phyloP scores from a whole-genome alignment of 2,113 vertebrate genomes.

The Brachyhypopomus occidentalis region DNA sequence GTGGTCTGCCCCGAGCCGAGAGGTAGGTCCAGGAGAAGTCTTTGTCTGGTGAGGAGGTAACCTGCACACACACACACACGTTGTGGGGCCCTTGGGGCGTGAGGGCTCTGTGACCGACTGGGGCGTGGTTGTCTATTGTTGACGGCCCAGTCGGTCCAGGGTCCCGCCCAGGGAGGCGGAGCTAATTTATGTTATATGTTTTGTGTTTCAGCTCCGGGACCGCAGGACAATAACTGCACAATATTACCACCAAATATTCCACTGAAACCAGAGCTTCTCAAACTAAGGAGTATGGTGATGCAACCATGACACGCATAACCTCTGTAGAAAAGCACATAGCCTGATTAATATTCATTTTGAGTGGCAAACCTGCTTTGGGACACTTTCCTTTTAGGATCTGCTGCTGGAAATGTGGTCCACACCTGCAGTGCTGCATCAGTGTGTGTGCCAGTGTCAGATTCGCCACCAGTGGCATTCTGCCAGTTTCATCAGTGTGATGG shows the following conservation, averaged over 20 bases:
- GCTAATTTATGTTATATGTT: too few species aligned
- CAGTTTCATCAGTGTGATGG: constrained; percentile 8
- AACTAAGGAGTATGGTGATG: background rate
- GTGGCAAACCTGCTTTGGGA: background rate
- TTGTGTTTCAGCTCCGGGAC: too few species aligned
- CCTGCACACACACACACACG: too few species aligned
- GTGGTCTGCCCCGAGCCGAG: too few species aligned
- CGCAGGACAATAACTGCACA: too few species aligned
- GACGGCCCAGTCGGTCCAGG: too few species aligned
- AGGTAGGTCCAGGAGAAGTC: too few species aligned
- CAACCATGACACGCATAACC: background rate
- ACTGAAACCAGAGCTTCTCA: background rate
- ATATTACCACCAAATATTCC: background rate
- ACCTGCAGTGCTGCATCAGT: constrained; percentile 13
- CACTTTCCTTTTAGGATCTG: background rate
- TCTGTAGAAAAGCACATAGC: background rate
- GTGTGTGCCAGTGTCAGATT: background rate
- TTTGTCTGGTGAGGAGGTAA: too few species aligned
- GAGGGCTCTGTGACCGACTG: too few species aligned
- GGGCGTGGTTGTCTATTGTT: too few species aligned
- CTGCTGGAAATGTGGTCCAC: background rate
- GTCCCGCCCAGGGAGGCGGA: too few species aligned
- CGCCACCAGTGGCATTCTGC: background rate
- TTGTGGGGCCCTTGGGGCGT: too few species aligned
- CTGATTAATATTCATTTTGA: background rate